Conservation (phyloP, 2,888 invertebrate genomes). For the Acleris literana region DNA sequence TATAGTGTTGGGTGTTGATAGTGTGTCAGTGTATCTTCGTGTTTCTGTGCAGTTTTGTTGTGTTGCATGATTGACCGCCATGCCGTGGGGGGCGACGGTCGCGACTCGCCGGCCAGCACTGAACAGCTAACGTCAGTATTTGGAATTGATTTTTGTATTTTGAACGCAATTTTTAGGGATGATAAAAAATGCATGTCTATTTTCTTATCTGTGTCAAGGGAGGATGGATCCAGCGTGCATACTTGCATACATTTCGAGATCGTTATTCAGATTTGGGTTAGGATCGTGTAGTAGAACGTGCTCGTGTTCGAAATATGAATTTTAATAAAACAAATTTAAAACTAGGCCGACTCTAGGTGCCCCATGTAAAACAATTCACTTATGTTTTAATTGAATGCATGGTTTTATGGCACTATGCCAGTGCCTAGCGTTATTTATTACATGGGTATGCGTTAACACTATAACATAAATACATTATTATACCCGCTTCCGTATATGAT, state of each 20-base stretch:
- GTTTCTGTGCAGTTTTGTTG: slow-evolving; percentile 65
- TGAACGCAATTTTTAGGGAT: slow-evolving; percentile 12
- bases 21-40: slow-evolving; percentile 55
- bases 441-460: background rate
- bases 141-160: slow-evolving; percentile 34
- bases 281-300: background rate
- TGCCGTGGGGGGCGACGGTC: slow-evolving; percentile 73
- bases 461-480: background rate
- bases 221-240: too few species aligned
- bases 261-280: too few species aligned
- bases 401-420: slow-evolving; percentile 9
- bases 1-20: slow-evolving; percentile 60
- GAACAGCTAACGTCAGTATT: slow-evolving; percentile 79
- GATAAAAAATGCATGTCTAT: background rate
- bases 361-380: background rate
- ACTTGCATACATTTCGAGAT: too few species aligned
- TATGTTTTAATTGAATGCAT: background rate
- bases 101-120: slow-evolving; percentile 78
- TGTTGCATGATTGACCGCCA: slow-evolving; percentile 78
- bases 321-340: too few species aligned
- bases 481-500: background rate
- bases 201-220: too few species aligned
- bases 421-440: slow-evolving; percentile 5
- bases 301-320: background rate
- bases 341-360: background rate